Evolutionary conservation across 2,888 invertebrate species (phyloP).

Genomic region (Anthrax anthrax): DNA sequence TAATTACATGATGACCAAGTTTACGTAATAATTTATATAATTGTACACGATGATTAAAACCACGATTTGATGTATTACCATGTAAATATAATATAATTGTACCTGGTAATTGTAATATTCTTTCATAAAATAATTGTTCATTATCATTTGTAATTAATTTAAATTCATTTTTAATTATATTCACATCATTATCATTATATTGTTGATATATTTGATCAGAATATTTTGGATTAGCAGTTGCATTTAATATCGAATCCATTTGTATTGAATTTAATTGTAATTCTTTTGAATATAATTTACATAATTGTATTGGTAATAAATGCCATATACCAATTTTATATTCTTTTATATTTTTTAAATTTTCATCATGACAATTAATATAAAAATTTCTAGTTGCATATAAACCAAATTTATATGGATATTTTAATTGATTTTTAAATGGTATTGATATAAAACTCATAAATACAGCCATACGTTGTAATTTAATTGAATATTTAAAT

Average conservation of each 20-base stretch:
- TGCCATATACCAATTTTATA: slow-evolving; percentile 56
- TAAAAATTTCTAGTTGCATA: slow-evolving; percentile 54
- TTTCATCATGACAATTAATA: slow-evolving; percentile 38
- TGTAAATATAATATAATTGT: slow-evolving; percentile 54
- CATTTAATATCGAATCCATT: slow-evolving; percentile 15
- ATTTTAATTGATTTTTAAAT: slow-evolving; percentile 34
- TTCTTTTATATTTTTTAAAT: slow-evolving; percentile 20
- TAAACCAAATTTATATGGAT: slow-evolving; percentile 37
- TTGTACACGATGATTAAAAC: slow-evolving; percentile 53
- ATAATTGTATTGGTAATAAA: slow-evolving; percentile 51
- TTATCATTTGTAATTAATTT: slow-evolving; percentile 24
- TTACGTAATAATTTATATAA: slow-evolving; percentile 58
- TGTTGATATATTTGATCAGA: slow-evolving; percentile 18
- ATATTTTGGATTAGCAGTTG: slow-evolving; percentile 14
- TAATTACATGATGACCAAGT: slow-evolving; percentile 59
- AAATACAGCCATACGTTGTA: slow-evolving; percentile 37
- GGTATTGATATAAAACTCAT: slow-evolving; percentile 40
- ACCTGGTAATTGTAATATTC: slow-evolving; percentile 36
- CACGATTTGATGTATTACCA: slow-evolving; percentile 60
- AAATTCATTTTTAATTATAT: slow-evolving; percentile 23
- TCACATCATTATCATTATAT: slow-evolving; percentile 19
- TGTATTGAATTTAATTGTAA: slow-evolving; percentile 21
- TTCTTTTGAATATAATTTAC: slow-evolving; percentile 36
- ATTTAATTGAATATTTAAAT: slow-evolving; percentile 54
- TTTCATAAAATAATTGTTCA: slow-evolving; percentile 37